Evolutionary conservation across 2,888 invertebrate species (phyloP), one percentile per base, ranked within the genome.

Genomic region (Metellina segmentata): DNA sequence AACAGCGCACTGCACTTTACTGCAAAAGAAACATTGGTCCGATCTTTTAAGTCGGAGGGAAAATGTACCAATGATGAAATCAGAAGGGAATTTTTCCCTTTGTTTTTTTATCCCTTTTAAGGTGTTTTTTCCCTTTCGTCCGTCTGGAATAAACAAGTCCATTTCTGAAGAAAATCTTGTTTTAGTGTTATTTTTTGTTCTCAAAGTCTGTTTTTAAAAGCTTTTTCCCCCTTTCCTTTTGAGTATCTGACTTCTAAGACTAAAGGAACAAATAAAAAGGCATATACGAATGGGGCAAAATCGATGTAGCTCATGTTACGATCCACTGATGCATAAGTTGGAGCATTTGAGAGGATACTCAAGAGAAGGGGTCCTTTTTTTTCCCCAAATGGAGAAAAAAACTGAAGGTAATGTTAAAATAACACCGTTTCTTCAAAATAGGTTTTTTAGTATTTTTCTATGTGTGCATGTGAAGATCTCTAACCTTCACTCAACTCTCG

Each of bases 91-190:
- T 89, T 86, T 81, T 78, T 78, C 52, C 72, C 53, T 83, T 82
- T 89, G 72, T 87, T 81, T 74, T 83, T 51, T 13, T 51, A 16
- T 48, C 9, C 13, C 34, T 75, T 48, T 81, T 81, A 69, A 9
- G 19, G 49, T 72, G 51, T 11, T 48, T 85, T 71, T 53, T 69
- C 48, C 72, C 53, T 74, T 88, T 81, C 61, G 20, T 71, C 77
- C 89, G 82, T 69, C 61, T 83, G 71, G 78, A 72, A 89, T 89
- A 89, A 89, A 83, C 78, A 89, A 85, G 83, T 79, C 83, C 83
- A 77, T 89, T 85, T 89, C 83, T 83, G 83, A 16, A 34, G 82
- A 70, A 82, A 83, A 82, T 79, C 77, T 89, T 83, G 69, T 82
- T 88, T 86, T 78, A n/a, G 78, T 88, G 34, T 85, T 89, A 48